Percentiles rank a stretch among this genome's conserved stretches.
Conservation (phyloP, 2,888 invertebrate genomes). For the Corythucha ciliata region DNA sequence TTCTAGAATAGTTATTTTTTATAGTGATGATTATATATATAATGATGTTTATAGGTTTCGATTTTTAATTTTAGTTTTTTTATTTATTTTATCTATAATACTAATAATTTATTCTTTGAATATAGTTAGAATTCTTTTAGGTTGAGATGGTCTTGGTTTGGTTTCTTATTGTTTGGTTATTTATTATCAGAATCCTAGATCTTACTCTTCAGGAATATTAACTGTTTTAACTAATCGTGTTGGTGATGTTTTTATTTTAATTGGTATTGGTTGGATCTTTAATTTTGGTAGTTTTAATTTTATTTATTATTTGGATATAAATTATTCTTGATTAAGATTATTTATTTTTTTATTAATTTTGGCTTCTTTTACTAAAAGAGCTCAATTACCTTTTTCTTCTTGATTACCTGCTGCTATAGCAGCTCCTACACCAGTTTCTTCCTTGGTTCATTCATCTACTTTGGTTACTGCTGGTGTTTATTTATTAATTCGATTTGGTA, state of each 20-base stretch:
- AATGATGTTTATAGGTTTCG: conserved; percentile 50
- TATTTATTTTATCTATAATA: conserved; percentile 59
- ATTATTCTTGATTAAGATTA: background rate
- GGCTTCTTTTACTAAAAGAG: conserved; percentile 64
- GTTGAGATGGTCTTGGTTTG: conserved; percentile 64
- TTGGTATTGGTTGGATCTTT: conserved; percentile 4
- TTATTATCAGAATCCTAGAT: conserved; percentile 60
- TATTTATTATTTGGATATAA: background rate
- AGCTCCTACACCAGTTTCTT: conserved; percentile 66
- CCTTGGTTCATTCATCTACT: conserved; percentile 69
- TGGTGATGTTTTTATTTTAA: conserved; percentile 46
- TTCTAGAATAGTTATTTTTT: conserved; percentile 56
- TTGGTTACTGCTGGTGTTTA: no score
- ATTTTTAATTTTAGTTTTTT: conserved; percentile 55
- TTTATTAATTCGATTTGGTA: conserved; percentile 61
- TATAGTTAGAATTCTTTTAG: conserved; percentile 60
- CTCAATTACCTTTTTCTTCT: conserved; percentile 70
- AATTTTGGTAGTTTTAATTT: background rate
- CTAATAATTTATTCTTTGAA: conserved; percentile 59
- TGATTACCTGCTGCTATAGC: conserved; percentile 67
- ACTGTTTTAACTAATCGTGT: conserved; percentile 64
- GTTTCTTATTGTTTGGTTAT: conserved; percentile 63
- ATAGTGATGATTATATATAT: conserved; percentile 54
- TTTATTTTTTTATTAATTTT: conserved; percentile 35
- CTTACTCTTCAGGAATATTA: conserved; percentile 60